Conservation (phyloP, 2,113 vertebrate species). For the Urocitellus parryii region DNA sequence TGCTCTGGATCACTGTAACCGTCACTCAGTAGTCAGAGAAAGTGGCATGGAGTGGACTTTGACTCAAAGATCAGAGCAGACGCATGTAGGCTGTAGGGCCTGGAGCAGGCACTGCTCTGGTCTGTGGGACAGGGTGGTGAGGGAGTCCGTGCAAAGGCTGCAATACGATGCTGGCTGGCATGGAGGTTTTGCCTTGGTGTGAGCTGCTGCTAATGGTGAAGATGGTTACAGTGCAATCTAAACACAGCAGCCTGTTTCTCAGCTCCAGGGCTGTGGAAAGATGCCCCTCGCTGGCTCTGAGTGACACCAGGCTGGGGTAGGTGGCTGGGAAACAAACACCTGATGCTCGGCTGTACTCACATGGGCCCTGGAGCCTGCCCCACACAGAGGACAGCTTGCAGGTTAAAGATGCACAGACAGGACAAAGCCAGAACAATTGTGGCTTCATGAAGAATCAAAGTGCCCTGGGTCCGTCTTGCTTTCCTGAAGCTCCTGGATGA, state of each 20-base stretch:
- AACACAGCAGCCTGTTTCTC: accelerated
- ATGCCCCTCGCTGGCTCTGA: accelerated
- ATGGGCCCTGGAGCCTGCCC: accelerated
- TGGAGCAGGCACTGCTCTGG: background rate
- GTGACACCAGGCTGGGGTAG: background rate
- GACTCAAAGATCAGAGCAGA: background rate
- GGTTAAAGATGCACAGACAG: background rate
- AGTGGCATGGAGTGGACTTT: background rate
- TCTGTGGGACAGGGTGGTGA: accelerated
- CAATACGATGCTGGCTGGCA: accelerated
- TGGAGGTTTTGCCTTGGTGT: background rate
- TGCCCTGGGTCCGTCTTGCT: accelerated
- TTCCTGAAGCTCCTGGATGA: accelerated
- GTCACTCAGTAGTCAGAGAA: background rate
- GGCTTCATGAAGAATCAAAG: background rate
- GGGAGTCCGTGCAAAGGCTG: too few species aligned
- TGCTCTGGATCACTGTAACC: background rate
- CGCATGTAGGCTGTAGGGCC: accelerated
- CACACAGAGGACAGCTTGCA: accelerated
- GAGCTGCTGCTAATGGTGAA: accelerated
- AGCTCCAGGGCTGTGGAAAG: background rate
- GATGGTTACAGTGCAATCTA: background rate
- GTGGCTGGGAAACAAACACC: background rate
- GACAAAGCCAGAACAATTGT: background rate
- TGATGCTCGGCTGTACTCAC: accelerated